Percentiles rank a stretch among this genome's conserved stretches.
Evolutionary conservation across 2,888 invertebrate species (phyloP).

Genomic region (Rhimphoctona megacephalus): DNA sequence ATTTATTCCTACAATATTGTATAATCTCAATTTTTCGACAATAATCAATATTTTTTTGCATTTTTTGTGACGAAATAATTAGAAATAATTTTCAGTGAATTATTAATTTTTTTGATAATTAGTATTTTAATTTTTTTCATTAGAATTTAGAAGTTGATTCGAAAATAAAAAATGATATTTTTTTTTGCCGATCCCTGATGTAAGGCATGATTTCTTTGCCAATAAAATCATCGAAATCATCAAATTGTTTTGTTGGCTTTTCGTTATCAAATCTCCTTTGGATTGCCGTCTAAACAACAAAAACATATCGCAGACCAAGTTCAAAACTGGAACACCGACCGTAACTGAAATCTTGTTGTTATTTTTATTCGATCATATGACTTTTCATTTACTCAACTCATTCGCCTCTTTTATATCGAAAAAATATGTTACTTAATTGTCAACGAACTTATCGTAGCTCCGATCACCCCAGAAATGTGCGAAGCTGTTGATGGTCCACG

Average conservation of each 20-base stretch:
- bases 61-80: too few relatives aligned
- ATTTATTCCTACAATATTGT: too few relatives aligned
- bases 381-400: neutral
- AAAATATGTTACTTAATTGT: neutral
- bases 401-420: neutral
- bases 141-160: too few relatives aligned
- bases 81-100: too few relatives aligned
- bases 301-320: neutral
- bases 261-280: neutral
- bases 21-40: too few relatives aligned
- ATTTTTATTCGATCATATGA: neutral
- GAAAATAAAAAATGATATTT: too few relatives aligned
- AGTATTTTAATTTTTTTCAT: too few relatives aligned
- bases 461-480: conserved; percentile 85
- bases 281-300: neutral
- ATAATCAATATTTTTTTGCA: too few relatives aligned
- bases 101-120: too few relatives aligned
- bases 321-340: neutral
- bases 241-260: neutral
- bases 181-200: too few relatives aligned
- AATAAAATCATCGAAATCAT: neutral
- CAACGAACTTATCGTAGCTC: conserved; percentile 80
- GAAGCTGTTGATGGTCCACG: conserved; percentile 88
- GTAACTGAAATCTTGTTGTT: neutral
- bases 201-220: too few relatives aligned